phyloP scores from a whole-genome alignment of 1,140 invertebrate genomes.

The Acromyrmex charruanus region DNA sequence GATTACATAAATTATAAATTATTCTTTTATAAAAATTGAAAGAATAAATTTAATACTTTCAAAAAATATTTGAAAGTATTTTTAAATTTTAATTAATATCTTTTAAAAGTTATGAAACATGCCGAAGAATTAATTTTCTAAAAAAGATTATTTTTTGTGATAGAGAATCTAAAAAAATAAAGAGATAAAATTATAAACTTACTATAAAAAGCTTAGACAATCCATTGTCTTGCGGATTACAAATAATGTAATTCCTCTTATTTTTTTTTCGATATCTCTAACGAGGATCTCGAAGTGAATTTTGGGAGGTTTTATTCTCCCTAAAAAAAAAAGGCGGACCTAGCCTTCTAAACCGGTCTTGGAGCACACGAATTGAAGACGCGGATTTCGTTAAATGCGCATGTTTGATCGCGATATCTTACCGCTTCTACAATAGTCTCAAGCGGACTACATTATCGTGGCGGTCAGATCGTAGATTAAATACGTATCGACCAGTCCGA shows the following conservation, averaged over 20 bases:
- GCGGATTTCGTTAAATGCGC: constrained; percentile 35
- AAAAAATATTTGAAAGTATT: not conserved
- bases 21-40: not conserved
- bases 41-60: not conserved
- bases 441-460: not conserved
- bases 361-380: constrained; percentile 6
- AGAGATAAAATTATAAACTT: not conserved
- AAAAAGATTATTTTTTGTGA: not conserved
- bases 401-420: constrained; percentile 27
- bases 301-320: not conserved
- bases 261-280: constrained; percentile 15
- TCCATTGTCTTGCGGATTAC: not conserved
- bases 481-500: not conserved
- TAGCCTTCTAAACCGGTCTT: constrained; percentile 19
- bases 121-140: not conserved
- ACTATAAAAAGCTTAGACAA: not conserved
- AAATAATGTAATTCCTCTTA: not conserved
- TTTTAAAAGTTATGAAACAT: not conserved
- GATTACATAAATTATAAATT: not conserved
- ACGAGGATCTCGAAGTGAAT: constrained; percentile 26
- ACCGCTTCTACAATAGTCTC: constrained; percentile 14
- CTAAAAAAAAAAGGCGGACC: constrained; percentile 13
- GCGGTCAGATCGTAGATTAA: constrained; percentile 21
- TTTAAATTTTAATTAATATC: not conserved
- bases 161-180: not conserved